Base-by-base conservation (phyloP, 2,113 vertebrate species). In the Notarius lentiginosus region DNA sequence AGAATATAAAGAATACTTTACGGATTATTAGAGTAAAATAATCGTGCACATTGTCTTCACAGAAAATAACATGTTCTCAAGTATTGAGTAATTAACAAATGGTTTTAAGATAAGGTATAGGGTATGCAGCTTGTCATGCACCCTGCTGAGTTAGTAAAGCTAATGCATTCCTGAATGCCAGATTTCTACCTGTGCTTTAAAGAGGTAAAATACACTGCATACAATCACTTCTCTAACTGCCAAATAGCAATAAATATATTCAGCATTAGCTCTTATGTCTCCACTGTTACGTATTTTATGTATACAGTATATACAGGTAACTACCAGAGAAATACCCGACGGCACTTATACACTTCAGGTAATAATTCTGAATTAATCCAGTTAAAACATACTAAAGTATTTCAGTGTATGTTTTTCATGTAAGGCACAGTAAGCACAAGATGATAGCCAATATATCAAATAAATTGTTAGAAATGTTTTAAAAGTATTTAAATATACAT, bases 391-490 rank as follows among this genome's bases (percentile, higher is more conserved):
- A 89, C 22, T 91, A 22, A 61, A 81, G 18, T 80, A 80, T 58
- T 79, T 80, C 27, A 58, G 47, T n/a, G 75, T 24, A 75, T 77
- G 24, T 55, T n/a, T 77, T n/a, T 14, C 1, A 51, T 27, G 49
- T 77, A 79, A 91, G 89, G 87, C 89, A 89, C 86, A 18, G 87
- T 86, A 73, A 84, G 84, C 53, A 88, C 22, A 86, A 22, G 4
- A 60, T 12, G 2, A 58, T 58, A 61, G n/a, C 22, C 27, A 22
- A 63, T 55, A 86, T 75, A 88, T 68, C 9, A 75, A 34, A 79
- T 27, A 86, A 73, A n/a, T 55, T 49, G 79, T 89, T 87, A 86
- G 53, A 87, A 88, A 84, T 34, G 24, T 61, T 85, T 73, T 14
- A 79, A 84, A 88, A 51, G 22, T 70, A 84, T 85, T 58, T 79